phyloP scores from a whole-genome alignment of 1,140 invertebrate genomes.

The Macrosteles quadrilineatus region DNA sequence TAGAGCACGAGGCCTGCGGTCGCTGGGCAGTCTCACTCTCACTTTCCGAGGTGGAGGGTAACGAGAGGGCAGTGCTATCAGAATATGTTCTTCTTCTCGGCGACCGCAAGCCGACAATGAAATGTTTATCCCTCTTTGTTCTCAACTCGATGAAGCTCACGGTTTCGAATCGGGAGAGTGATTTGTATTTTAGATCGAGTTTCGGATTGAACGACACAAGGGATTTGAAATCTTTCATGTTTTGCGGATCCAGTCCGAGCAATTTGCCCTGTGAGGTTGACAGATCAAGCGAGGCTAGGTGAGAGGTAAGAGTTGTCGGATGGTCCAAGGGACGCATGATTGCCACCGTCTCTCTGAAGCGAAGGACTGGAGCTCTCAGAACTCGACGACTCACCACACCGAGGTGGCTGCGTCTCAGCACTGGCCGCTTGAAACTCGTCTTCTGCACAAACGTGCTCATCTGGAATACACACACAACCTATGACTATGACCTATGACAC shows the following conservation, averaged over 20 bases:
- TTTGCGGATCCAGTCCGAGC: not conserved
- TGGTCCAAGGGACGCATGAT: not conserved
- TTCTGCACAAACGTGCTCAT: conserved; percentile 17
- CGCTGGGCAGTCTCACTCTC: not conserved
- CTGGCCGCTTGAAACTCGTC: conserved; percentile 27
- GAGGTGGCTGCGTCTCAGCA: conserved; percentile 33
- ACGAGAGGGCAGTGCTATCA: not conserved
- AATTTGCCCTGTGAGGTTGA: conserved; percentile 8
- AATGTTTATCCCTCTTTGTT: conserved; percentile 8
- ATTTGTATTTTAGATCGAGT: no score
- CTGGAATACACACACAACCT: no score
- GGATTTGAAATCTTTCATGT: not conserved
- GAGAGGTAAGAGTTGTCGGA: not conserved
- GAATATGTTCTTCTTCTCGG: not conserved
- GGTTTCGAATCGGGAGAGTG: not conserved
- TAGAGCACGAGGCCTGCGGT: conserved; percentile 48
- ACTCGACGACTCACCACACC: conserved; percentile 8
- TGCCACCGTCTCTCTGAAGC: conserved; percentile 17
- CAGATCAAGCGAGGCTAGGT: not conserved
- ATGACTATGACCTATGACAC: no score
- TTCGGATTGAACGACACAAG: not conserved
- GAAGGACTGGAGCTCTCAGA: conserved; percentile 34
- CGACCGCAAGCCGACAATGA: not conserved
- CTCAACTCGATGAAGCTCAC: conserved; percentile 6
- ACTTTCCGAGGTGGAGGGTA: not conserved